phyloP scores from a whole-genome alignment of 2,888 invertebrate genomes.

The Argyra leucocephala region DNA sequence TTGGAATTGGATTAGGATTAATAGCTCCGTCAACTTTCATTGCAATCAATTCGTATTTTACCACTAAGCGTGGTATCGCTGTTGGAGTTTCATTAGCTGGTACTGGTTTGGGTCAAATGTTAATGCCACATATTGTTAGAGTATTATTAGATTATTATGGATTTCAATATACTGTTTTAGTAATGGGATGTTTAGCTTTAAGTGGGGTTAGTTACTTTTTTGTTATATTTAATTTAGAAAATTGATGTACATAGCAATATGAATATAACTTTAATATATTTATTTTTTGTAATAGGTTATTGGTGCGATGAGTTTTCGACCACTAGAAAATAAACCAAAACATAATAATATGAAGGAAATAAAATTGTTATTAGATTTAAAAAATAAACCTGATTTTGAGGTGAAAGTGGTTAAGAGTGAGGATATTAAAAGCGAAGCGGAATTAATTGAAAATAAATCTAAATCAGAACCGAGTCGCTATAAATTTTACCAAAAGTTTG shows the following conservation, averaged over 20 bases:
- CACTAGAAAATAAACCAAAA: conserved; percentile 48
- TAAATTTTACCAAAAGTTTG: conserved; percentile 35
- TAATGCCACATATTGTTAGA: conserved; percentile 62
- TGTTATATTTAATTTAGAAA: too few species aligned
- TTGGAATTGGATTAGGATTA: conserved; percentile 57
- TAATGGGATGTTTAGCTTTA: conserved; percentile 54
- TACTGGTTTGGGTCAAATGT: conserved; percentile 63
- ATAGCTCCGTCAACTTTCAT: conserved; percentile 63
- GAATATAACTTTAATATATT: too few species aligned
- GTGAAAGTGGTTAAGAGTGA: conserved; percentile 22
- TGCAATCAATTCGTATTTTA: conserved; percentile 63
- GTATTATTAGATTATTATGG: conserved; percentile 56
- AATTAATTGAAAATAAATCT: conserved; percentile 22
- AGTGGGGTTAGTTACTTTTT: conserved; percentile 57
- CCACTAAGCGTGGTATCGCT: conserved; percentile 57
- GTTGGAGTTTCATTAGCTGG: conserved; percentile 67
- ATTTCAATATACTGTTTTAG: conserved; percentile 54
- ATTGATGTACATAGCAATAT: too few species aligned
- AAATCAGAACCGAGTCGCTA: conserved; percentile 16
- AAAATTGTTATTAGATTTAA: conserved; percentile 28
- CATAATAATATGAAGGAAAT: conserved; percentile 35
- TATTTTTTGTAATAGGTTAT: conserved; percentile 44
- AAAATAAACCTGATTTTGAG: conserved; percentile 19
- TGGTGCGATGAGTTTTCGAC: conserved; percentile 51
- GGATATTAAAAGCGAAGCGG: conserved; percentile 8